phyloP scores from a whole-genome alignment of 1,140 invertebrate genomes.

The Sitobion miscanthi region DNA sequence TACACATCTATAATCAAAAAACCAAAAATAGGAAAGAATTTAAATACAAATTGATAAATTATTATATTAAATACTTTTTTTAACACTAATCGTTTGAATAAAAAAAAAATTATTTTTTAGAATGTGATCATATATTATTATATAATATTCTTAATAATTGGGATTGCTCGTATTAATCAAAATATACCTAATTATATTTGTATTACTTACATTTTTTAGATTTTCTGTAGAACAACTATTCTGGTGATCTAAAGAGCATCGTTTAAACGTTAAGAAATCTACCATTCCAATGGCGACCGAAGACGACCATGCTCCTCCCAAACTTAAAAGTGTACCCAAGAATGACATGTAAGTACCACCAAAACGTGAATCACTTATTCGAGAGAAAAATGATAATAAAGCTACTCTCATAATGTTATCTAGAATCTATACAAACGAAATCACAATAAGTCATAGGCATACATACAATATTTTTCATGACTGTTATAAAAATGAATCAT shows the following conservation, averaged over 20 bases:
- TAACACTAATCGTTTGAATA: background rate
- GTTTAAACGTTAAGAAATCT: constrained; percentile 82
- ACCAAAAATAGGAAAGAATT: background rate
- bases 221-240: background rate
- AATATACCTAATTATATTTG: background rate
- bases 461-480: background rate
- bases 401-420: constrained; percentile 80
- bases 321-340: constrained; percentile 93
- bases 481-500: background rate
- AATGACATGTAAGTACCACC: constrained; percentile 99
- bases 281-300: constrained; percentile 92
- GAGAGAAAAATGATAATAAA: constrained; percentile 81
- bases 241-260: constrained; percentile 65
- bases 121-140: background rate
- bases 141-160: background rate
- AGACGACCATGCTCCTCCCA: constrained; percentile 96
- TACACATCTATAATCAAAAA: background rate
- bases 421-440: constrained; percentile 10
- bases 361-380: constrained; percentile 89
- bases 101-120: background rate
- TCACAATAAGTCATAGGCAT: background rate
- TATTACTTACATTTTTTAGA: background rate
- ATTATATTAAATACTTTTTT: background rate
- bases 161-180: background rate
- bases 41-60: too few species aligned